Evolutionary conservation across 2,888 invertebrate species (phyloP).

Genomic region (Melanostoma mellinum): DNA sequence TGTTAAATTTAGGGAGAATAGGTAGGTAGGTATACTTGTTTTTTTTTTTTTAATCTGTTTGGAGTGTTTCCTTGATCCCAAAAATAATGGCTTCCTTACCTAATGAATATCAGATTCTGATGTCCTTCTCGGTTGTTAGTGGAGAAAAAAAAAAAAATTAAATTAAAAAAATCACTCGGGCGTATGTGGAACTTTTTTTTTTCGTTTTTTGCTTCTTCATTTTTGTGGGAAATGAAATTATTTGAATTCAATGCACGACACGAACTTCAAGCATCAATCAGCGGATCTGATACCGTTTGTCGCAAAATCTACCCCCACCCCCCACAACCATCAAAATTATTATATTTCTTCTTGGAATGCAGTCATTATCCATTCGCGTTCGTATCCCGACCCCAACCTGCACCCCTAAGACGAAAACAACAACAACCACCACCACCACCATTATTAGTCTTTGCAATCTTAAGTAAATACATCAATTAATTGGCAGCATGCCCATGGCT

Average conservation of each 20-base stretch:
- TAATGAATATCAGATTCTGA: slow-evolving; percentile 21
- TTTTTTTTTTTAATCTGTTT: neutral
- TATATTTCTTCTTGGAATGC: slow-evolving; percentile 25
- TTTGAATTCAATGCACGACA: neutral
- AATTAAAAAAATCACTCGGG: slow-evolving; percentile 42
- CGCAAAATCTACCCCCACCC: too few species aligned
- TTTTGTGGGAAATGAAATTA: neutral
- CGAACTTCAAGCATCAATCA: neutral
- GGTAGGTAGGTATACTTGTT: too few species aligned
- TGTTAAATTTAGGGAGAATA: too few species aligned
- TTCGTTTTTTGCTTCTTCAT: neutral
- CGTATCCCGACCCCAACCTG: neutral
- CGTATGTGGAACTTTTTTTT: slow-evolving; percentile 58
- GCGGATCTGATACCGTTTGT: too few species aligned
- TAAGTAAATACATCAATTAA: slow-evolving; percentile 70
- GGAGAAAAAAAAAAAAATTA: slow-evolving; percentile 29
- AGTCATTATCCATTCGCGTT: slow-evolving; percentile 37
- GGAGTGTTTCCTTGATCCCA: neutral
- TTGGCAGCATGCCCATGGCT: slow-evolving; percentile 65
- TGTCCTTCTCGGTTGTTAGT: slow-evolving; percentile 16
- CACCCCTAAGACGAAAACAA: neutral
- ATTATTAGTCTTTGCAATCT: slow-evolving; percentile 53
- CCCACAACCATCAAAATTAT: slow-evolving; percentile 28
- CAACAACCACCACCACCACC: neutral
- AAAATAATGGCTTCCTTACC: slow-evolving; percentile 19